These are phyloP conservation scores for Chalcosyrphus nemorum DNA, from an alignment of 2,888 invertebrate species.

Conservation along the genomic window DNA sequence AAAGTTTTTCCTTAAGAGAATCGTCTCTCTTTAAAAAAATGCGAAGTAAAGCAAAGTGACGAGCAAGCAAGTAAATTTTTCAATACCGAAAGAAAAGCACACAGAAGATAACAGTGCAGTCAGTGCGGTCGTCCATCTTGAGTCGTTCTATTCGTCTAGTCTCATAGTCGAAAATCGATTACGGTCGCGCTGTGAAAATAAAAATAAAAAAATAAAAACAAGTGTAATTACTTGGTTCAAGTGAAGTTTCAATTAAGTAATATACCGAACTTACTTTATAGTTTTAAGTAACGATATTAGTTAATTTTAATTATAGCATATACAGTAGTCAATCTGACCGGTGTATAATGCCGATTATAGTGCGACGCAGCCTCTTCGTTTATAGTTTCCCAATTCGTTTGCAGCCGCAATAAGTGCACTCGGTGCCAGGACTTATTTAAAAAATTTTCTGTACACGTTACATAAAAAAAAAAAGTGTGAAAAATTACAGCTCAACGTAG, in stretches of 20 bases:
- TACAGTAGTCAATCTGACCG: not conserved
- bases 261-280: not conserved
- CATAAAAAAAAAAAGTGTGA: constrained; percentile 43
- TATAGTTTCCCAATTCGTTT: not conserved
- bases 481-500: constrained; percentile 48
- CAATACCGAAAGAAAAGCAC: constrained; percentile 15
- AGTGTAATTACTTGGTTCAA: constrained; percentile 20
- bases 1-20: constrained; percentile 13
- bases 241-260: constrained; percentile 13
- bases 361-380: constrained; percentile 50
- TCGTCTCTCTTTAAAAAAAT: constrained; percentile 1
- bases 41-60: too few species aligned
- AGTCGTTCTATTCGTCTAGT: constrained; percentile 38
- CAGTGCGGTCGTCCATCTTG: constrained; percentile 65
- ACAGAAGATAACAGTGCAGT: constrained; percentile 69
- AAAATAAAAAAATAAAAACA: constrained; percentile 16
- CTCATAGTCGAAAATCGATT: constrained; percentile 43
- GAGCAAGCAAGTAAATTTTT: not conserved
- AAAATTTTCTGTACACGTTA: constrained; percentile 39
- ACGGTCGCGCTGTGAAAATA: constrained; percentile 46
- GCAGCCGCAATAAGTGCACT: not conserved
- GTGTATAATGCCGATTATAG: constrained; percentile 21
- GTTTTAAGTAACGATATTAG: not conserved
- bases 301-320: not conserved
- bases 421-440: constrained; percentile 35